Percentiles rank a stretch among this genome's conserved stretches.
These are phyloP conservation scores for Crocidura indochinensis DNA, from an alignment of 2,797 vertebrate species.

Conservation along the genomic window DNA sequence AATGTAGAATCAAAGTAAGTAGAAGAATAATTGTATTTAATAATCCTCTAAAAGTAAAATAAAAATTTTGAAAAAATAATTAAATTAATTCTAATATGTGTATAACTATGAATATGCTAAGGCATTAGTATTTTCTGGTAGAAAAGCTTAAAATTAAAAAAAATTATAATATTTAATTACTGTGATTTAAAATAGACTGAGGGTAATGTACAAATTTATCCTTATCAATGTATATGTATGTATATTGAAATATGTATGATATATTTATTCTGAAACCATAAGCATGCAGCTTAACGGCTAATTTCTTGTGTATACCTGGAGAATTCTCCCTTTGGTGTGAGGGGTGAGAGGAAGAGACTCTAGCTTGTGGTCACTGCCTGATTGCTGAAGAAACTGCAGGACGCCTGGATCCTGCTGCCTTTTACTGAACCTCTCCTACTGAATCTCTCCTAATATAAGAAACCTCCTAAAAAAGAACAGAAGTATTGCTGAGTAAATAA, in stretches of 20 bases:
- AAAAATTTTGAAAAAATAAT: background rate
- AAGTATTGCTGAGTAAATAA: background rate
- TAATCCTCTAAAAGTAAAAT: constrained; percentile 12
- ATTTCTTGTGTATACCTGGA: too few species aligned
- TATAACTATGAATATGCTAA: background rate
- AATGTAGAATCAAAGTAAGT: constrained; percentile 51
- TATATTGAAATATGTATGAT: constrained; percentile 5
- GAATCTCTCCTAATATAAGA: background rate
- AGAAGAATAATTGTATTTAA: background rate
- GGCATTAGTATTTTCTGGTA: constrained; percentile 8
- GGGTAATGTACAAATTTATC: background rate
- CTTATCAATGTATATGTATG: background rate
- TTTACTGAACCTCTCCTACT: too few species aligned
- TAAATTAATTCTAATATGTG: background rate
- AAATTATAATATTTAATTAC: background rate
- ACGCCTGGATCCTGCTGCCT: too few species aligned
- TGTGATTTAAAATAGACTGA: background rate
- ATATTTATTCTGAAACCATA: background rate
- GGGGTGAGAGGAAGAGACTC: too few species aligned
- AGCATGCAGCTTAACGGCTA: too few species aligned
- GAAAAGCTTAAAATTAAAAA: constrained; percentile 29
- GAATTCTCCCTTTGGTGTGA: too few species aligned
- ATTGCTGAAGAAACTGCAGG: too few species aligned
- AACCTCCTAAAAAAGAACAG: background rate
- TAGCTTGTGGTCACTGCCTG: too few species aligned